Evolutionary conservation across 2,113 vertebrate species (phyloP).

Genomic region (Corythoichthys intestinalis): DNA sequence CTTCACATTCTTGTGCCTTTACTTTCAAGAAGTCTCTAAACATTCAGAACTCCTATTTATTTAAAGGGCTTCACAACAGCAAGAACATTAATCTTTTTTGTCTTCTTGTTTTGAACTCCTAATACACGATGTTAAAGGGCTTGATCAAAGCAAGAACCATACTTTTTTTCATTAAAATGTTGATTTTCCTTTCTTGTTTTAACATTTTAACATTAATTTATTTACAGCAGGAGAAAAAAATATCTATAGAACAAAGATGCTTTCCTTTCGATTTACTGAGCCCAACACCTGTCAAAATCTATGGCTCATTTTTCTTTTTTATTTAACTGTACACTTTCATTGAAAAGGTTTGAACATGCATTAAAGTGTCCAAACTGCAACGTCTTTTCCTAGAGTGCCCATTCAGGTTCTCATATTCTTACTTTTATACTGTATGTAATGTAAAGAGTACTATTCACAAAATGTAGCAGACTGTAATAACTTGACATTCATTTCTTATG

Average conservation of each 20-base stretch:
- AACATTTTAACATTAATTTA: not conserved
- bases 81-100: not conserved
- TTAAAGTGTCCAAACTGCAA: not conserved
- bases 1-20: conserved; percentile 54
- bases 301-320: not conserved
- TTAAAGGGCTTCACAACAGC: not conserved
- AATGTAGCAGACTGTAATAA: not conserved
- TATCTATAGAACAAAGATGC: not conserved
- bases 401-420: not conserved
- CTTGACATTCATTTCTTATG: not conserved
- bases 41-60: conserved; percentile 44
- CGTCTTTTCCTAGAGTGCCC: too few species aligned
- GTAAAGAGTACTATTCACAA: not conserved
- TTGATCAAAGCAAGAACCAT: not conserved
- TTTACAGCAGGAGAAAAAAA: not conserved
- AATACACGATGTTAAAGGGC: not conserved
- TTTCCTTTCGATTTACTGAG: not conserved
- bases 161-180: not conserved
- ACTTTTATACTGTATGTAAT: not conserved
- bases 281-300: not conserved
- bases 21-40: conserved; percentile 64
- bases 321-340: not conserved
- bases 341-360: not conserved
- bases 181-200: not conserved
- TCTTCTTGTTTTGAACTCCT: not conserved